phyloP scores from a whole-genome alignment of 1,140 invertebrate genomes.

The Drosophila tani region DNA sequence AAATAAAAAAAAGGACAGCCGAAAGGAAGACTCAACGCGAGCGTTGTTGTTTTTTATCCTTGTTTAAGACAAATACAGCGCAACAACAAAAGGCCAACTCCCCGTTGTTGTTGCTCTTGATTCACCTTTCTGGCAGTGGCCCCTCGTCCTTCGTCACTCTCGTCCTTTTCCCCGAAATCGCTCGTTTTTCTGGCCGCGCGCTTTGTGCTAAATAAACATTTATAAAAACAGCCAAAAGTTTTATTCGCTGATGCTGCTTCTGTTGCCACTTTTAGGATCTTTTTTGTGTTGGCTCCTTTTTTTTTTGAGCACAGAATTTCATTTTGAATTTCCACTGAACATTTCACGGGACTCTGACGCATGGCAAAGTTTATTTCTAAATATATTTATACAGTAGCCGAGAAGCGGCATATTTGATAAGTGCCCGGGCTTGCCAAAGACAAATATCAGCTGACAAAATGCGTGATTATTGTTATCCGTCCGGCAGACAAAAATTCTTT shows the following conservation, averaged over 20 bases:
- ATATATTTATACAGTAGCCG: slow-evolving; percentile 28
- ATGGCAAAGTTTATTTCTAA: slow-evolving; percentile 64
- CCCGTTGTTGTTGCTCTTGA: slow-evolving; percentile 55
- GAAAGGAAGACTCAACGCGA: slow-evolving; percentile 39
- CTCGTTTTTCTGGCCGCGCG: slow-evolving; percentile 22
- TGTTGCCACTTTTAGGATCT: slow-evolving; percentile 48
- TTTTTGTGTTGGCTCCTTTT: slow-evolving; percentile 12
- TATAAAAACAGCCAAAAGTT: slow-evolving; percentile 76
- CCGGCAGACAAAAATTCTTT: too few relatives aligned
- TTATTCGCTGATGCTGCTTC: slow-evolving; percentile 72
- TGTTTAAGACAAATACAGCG: slow-evolving; percentile 66
- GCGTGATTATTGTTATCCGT: slow-evolving; percentile 29
- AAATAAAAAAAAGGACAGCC: slow-evolving; percentile 40
- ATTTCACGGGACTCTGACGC: slow-evolving; percentile 67
- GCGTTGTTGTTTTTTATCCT: slow-evolving; percentile 52
- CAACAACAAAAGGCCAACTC: slow-evolving; percentile 64
- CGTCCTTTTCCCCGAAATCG: slow-evolving; percentile 23
- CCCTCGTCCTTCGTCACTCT: slow-evolving; percentile 14
- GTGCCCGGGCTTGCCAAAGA: slow-evolving; percentile 9
- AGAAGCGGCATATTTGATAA: slow-evolving; percentile 28
- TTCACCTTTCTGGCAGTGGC: slow-evolving; percentile 68
- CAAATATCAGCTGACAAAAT: not conserved
- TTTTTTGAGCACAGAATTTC: slow-evolving; percentile 55
- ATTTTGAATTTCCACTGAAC: slow-evolving; percentile 70
- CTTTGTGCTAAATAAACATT: slow-evolving; percentile 79